These are phyloP conservation scores for Syngnathoides biaculeatus DNA, from an alignment of 2,113 vertebrate genomes.

Conservation along the genomic window DNA sequence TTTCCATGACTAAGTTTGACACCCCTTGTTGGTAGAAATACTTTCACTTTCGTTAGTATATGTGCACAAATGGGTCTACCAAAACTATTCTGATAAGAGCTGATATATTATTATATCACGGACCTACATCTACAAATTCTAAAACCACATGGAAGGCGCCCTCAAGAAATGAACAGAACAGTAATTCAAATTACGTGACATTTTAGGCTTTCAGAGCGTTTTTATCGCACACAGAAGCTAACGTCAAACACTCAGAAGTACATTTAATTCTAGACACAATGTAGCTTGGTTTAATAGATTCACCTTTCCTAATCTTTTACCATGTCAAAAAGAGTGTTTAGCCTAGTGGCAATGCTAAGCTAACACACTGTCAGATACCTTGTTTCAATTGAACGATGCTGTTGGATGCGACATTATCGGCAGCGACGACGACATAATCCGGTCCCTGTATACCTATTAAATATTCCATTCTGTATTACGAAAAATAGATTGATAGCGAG, in stretches of 20 bases:
- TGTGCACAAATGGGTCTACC: not conserved
- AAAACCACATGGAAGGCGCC: not conserved
- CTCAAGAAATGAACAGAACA: not conserved
- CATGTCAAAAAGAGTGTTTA: not conserved
- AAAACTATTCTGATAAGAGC: not conserved
- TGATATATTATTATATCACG: not conserved
- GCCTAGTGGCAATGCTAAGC: constrained; percentile 40
- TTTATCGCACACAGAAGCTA: not conserved
- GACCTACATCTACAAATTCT: not conserved
- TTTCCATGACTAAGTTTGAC: too few relatives aligned
- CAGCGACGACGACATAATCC: constrained; percentile 89
- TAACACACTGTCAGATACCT: constrained; percentile 73
- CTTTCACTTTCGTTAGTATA: constrained; percentile 51
- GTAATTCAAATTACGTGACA: not conserved
- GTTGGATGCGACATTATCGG: constrained; percentile 87
- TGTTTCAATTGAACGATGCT: constrained; percentile 97
- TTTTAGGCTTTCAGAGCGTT: constrained; percentile 2
- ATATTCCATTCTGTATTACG: constrained; percentile 81
- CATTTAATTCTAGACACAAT: not conserved
- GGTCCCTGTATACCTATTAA: constrained; percentile 90
- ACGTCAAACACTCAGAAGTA: too few relatives aligned
- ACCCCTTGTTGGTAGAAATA: not conserved
- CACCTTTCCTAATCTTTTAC: not conserved
- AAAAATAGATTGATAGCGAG: not conserved
- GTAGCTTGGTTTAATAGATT: not conserved